Conservation (phyloP, 1,140 invertebrate species). For the Chionoecetes opilio region DNA sequence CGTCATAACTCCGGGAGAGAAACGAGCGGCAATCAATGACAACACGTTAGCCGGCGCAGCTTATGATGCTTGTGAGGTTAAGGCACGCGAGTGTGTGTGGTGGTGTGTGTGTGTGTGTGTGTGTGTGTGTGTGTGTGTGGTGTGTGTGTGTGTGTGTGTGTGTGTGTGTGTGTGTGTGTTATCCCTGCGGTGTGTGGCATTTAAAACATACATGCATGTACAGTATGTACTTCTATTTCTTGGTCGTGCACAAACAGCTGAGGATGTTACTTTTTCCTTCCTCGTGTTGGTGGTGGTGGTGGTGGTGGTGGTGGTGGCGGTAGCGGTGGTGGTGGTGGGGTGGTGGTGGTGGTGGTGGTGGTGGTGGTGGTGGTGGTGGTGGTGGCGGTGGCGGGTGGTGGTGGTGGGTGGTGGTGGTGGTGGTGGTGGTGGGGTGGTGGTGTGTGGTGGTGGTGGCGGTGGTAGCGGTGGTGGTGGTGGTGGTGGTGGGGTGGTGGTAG, state of each 20-base stretch:
- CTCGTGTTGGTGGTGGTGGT: neutral
- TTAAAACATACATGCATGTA: neutral
- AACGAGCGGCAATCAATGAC: neutral
- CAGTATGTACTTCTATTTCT: neutral
- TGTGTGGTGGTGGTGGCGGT: neutral
- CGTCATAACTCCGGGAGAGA: neutral
- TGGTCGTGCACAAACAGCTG: neutral
- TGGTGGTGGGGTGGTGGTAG: neutral
- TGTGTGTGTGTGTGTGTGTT: slow-evolving; percentile 9
- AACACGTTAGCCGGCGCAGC: neutral
- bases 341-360: neutral
- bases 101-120: slow-evolving; percentile 6
- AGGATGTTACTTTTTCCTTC: neutral
- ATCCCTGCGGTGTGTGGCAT: neutral
- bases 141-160: slow-evolving; percentile 4
- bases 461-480: neutral
- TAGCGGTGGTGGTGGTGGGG: neutral
- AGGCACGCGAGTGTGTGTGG: neutral
- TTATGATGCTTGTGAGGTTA: neutral
- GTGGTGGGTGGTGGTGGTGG: neutral
- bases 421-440: no score
- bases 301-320: neutral
- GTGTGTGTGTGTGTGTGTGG: neutral
- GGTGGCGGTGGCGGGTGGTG: neutral
- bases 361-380: neutral